Evolutionary conservation across 2,113 vertebrate species (phyloP).

Genomic region (Catagonus wagneri): DNA sequence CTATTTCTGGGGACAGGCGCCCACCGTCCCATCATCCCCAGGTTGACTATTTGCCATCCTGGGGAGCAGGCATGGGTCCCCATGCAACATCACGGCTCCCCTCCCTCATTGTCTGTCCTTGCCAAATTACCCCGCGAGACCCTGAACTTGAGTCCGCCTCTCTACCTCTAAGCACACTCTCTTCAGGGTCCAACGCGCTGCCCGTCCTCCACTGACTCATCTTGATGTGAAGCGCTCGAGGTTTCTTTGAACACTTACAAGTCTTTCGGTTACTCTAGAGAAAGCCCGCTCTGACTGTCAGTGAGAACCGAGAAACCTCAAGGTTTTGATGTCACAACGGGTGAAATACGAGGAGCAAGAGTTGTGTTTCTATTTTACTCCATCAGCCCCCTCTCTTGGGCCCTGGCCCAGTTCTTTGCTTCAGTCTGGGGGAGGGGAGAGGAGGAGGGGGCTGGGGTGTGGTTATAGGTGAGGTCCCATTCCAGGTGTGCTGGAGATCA

Average conservation of each 20-base stretch:
- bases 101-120: neutral
- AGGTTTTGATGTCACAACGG: neutral
- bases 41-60: neutral
- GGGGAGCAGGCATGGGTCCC: neutral
- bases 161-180: neutral
- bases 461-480: neutral
- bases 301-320: slow-evolving; percentile 68
- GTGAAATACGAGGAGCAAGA: neutral
- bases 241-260: slow-evolving; percentile 53
- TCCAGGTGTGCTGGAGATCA: neutral
- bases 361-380: slow-evolving; percentile 64
- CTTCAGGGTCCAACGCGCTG: neutral
- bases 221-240: slow-evolving; percentile 25
- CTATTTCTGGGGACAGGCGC: neutral
- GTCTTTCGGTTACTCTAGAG: slow-evolving; percentile 69
- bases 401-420: neutral
- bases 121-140: neutral
- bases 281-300: slow-evolving; percentile 76
- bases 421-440: neutral
- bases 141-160: neutral
- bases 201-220: slow-evolving; percentile 60
- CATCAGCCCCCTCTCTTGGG: neutral
- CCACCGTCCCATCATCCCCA: accelerated
- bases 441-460: neutral
- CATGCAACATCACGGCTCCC: neutral